Percentiles rank a stretch among this genome's conserved stretches.
phyloP scores from a whole-genome alignment of 64 coral and sea anemone species.

The Stylophora pistillata region DNA sequence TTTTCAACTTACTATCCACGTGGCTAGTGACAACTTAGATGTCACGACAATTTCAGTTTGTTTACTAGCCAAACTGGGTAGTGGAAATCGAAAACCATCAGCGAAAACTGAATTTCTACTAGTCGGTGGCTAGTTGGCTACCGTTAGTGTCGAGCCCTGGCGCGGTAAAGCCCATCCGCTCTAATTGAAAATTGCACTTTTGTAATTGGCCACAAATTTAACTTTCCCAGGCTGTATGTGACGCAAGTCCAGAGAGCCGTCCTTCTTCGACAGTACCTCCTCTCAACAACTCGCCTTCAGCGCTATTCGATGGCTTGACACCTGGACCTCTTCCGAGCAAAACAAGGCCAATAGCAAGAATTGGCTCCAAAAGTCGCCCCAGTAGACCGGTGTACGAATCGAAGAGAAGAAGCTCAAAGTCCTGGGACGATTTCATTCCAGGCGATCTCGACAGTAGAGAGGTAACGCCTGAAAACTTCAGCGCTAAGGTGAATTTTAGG shows the following conservation, averaged over 20 bases:
- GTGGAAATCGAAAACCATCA: too few relatives aligned
- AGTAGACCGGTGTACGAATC: constrained; percentile 54
- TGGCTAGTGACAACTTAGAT: too few relatives aligned
- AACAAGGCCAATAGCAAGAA: not conserved
- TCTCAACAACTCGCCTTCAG: not conserved
- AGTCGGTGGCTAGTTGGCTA: too few relatives aligned
- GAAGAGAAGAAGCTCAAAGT: not conserved
- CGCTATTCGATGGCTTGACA: not conserved
- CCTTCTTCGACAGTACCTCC: not conserved
- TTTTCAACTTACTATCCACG: too few relatives aligned
- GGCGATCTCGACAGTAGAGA: not conserved
- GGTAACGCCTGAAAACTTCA: not conserved
- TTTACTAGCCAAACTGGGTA: too few relatives aligned
- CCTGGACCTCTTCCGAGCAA: constrained; percentile 21
- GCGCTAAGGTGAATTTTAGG: constrained; percentile 1
- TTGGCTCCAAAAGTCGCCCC: constrained; percentile 30
- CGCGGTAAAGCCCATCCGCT: too few relatives aligned
- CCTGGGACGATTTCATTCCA: constrained; percentile 6
- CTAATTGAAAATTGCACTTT: too few relatives aligned
- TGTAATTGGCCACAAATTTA: not conserved
- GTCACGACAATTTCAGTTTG: too few relatives aligned
- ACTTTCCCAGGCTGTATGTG: constrained; percentile 34
- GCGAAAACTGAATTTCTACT: too few relatives aligned
- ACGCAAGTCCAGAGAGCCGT: constrained; percentile 7
- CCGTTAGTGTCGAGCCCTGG: too few relatives aligned